Evolutionary conservation across 2,888 invertebrate species (phyloP), one percentile per base, ranked within the genome.

Genomic region (Calliopum simillimum): DNA sequence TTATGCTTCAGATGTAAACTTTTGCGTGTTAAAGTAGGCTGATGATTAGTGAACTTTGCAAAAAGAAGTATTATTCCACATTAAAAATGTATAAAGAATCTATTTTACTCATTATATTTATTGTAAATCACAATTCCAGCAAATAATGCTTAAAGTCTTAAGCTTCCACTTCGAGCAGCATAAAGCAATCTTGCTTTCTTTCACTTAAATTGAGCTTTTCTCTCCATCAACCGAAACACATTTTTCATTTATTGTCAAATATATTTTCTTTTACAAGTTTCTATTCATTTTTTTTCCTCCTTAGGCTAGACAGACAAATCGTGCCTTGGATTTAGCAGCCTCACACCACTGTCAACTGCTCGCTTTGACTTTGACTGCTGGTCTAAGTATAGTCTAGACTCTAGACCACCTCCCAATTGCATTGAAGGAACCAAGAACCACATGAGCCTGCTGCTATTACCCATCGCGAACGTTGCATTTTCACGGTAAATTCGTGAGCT

Each of bases 341-440:
- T 47, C 23, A 49, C 41, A 19, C 25, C 41, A 19, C 33, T 58
- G 56, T 25, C n/a, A 14, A 13, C 61, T 16, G 4, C 21, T 44
- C 21, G 16, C 59, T n/a, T n/a, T 8, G 13, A 21, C 14, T 41
- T 14, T 41, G 5, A 76, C 79, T 78, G 78, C 79, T 78, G 78
- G 82, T 82, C 81, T 81, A 80, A 81, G 81, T 81, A 80, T 79
- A 81, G 81, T 81, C 81, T 81, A 79, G 82, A 79, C 81, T 81
- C 81, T 81, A 79, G 82, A 79, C 81, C 72, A 77, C 74, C 64
- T 44, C 33, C 61, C 56, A 63, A 23, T 53, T 14, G 4, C 4
- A 21, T 21, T 11, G 53, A 13, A 53, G 53, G 33, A 33, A 33
- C 3, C 4, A 33, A 19, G 21, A 13, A 58, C 25, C 44, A 61